Evolutionary conservation across 2,797 vertebrate genomes (phyloP).

Genomic region (Oophaga sylvatica): DNA sequence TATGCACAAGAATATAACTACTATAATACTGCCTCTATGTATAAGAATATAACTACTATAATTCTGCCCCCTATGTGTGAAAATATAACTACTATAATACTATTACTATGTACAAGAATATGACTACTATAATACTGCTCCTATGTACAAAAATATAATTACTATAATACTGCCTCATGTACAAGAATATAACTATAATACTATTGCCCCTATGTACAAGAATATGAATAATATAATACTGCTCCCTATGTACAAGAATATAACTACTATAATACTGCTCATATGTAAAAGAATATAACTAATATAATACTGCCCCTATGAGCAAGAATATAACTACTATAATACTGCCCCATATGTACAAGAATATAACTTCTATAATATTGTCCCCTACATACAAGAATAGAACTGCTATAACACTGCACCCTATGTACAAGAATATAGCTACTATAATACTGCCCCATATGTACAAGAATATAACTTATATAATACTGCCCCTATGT

Average conservation of each 20-base stretch:
- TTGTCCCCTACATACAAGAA: background rate
- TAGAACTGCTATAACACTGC: conserved; percentile 1
- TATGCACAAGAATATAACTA: conserved; percentile 9
- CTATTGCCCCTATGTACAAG: background rate
- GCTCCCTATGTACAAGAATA: background rate
- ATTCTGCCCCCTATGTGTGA: background rate
- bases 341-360: background rate
- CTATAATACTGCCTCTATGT: background rate
- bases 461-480: conserved; percentile 9
- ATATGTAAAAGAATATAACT: conserved; percentile 10
- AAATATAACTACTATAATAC: conserved; percentile 16
- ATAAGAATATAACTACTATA: conserved; percentile 12
- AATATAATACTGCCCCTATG: background rate
- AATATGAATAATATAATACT: conserved; percentile 25
- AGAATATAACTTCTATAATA: conserved; percentile 12
- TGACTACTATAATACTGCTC: background rate
- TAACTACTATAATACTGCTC: conserved; percentile 1
- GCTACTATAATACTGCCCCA: conserved; percentile 6
- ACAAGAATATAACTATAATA: conserved; percentile 3
- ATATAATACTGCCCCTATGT: conserved; percentile 1
- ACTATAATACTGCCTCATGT: background rate
- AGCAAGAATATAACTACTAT: background rate
- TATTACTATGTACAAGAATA: background rate
- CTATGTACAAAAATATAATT: background rate
- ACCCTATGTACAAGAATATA: conserved; percentile 5